Evolutionary conservation across 2,113 vertebrate species (phyloP), one percentile per base, ranked within the genome.

Genomic region (Lontra canadensis): DNA sequence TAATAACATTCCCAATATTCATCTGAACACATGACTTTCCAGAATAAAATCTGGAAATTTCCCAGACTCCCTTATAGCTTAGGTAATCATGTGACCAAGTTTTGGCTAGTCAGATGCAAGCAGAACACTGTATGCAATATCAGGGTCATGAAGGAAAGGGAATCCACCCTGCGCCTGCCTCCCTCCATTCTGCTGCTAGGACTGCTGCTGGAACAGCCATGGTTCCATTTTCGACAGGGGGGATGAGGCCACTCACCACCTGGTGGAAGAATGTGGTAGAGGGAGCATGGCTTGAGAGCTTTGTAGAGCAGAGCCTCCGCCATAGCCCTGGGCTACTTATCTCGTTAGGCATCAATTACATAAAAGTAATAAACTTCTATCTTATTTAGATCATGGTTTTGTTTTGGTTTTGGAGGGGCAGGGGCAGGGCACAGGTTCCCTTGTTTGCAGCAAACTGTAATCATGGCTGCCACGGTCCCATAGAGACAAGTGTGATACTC

Each of bases 21-120:
- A 88, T 44, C 31, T 90, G 76, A 93, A 55, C 31, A 78, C 7
- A 17, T 31, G n/a, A 59, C 55, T 67, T 44, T 29, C 39, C 25
- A 47, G 34, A 93, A 96, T 93, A 93, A 96, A 92, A 93, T 49
- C 47, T 59, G 12, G 49, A 59, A 59, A 55, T 84, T 80, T 80
- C 71, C 57, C 47, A 69, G 39, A 34, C 14, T 84, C 26, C 42
- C 69, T 86, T 61, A 25, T 7, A 65, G 88, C 36, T 85, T 81
- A 39, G 2, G 34, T 10, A 44, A 82, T 63, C 93, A 82, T 7
- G 55, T 87, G 67, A 26, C 55, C 49, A 94, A n/a, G n/a, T 17
- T 71, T 49, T 71, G 18, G 31, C 26, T 93, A 93, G 34, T 44
- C 65, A 93, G 44, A 92, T 34, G 39, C 34, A 93, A 92, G 61